Base-by-base conservation (phyloP, 2,888 invertebrate genomes). In the Seladonia tumulorum region DNA sequence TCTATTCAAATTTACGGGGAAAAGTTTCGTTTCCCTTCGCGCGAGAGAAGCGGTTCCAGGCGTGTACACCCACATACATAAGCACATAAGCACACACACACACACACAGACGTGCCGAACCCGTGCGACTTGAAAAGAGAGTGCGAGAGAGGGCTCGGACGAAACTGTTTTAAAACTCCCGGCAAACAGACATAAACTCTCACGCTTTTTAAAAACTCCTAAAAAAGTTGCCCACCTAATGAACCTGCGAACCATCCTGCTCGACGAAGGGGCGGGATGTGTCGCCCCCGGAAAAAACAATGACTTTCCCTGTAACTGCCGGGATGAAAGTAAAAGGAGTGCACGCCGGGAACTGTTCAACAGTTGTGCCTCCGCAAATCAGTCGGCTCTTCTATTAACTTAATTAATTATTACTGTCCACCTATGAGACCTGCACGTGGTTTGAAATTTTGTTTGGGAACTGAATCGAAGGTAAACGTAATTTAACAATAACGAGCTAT, bases 161-260 rank as follows among this genome's bases (percentile, higher is more conserved):
- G 90, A 89, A 90, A 90, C 88, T 91, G 91, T 90, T 91, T 91
- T 91, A 91, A 91, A 91, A 91, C 91, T 92, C 91, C 83, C 85
- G 84, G 88, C 88, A 89, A 92, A 90, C 91, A 86, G 89, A 87
- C 91, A 91, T 92, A 92, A 93, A 93, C 92, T 91, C 89, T 89
- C 86, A 79, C 83, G 90, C 92, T 93, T 92, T 93, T 92, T 90
- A 90, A 91, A 93, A 92, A 91, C 82, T 88, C 89, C 88, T 92
- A 92, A 92, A 92, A 93, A 93, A 92, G 92, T 93, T 93, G 87
- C 82, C 88, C 89, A 83, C 89, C 92, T 92, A 93, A 93, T 92
- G 91, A 92, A 92, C 90, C 88, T 86, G 87, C 91, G 91, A 91
- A 90, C 86, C 88, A 88, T 79, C 87, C 82, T 63, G 81, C 81